Base-by-base conservation (phyloP, 2,797 vertebrate species). In the Tenualosa ilisha region DNA sequence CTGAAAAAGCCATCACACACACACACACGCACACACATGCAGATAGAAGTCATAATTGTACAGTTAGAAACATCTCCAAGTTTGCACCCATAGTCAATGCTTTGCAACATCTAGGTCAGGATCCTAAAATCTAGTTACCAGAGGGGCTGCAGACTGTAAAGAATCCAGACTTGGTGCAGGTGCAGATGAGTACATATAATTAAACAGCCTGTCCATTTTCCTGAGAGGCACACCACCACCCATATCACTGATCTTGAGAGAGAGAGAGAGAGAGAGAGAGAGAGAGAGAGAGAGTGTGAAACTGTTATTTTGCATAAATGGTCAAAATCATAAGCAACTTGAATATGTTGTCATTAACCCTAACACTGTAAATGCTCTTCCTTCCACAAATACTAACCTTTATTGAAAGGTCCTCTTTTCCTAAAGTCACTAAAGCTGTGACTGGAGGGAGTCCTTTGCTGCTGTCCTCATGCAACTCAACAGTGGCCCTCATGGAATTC, bases 151-250 rank as follows among this genome's bases (percentile, higher is more conserved):
- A 79, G 95, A 95, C 91, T 95, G 93, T 0, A 95, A 93, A 54
- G 95, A 93, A 88, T 96, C 95, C 91, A 97, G 91, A 88, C 94
- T 96, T 82, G 97, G 97, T 84, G 93, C 94, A 24, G 97, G 97
- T 72, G 97, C 97, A 86, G 96, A 96, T 83, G 97, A 97, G 91
- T 97, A 97, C 97, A 97, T 97, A 89, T 97, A 97, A 93, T 97
- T 96, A 93, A 97, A 97, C 82, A 97, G 93, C 54, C 96, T 96
- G 87, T 97, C 96, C 89, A 97, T 97, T 94, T 97, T 97, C 88
- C 96, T 94, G 84, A 97, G 92, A 83, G 97, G 96, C 61, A 97
- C 97, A 12, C 97, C 97, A 81, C 96, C 97, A 84, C 97, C 97
- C 85, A 93, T 87, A 88, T 97, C 96, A 91, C 95, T 96, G 91